These are phyloP conservation scores for Peromyscus aztecus DNA, from an alignment of 2,797 vertebrate genomes.

Conservation along the genomic window DNA sequence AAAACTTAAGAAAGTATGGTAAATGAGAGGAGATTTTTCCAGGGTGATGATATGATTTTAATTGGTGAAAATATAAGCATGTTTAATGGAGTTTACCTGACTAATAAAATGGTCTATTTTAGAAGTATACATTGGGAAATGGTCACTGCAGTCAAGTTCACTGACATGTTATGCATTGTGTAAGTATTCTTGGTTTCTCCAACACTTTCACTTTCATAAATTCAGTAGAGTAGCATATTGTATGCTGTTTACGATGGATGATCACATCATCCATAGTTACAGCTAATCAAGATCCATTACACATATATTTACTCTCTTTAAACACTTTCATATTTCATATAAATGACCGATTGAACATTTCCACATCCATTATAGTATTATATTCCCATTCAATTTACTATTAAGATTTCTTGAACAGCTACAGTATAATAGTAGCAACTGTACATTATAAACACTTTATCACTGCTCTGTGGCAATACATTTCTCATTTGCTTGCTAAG, in stretches of 20 bases:
- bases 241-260: conserved; percentile 60
- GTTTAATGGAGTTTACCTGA: background rate
- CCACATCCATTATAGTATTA: conserved; percentile 74
- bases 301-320: conserved; percentile 78
- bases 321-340: conserved; percentile 78
- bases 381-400: conserved; percentile 78
- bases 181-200: conserved; percentile 30
- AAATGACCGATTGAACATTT: conserved; percentile 75
- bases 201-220: conserved; percentile 49
- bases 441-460: conserved; percentile 80
- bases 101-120: background rate
- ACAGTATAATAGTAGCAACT: conserved; percentile 58
- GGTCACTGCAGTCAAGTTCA: background rate
- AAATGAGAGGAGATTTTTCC: conserved; percentile 36
- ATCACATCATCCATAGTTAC: conserved; percentile 63
- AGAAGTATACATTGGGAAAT: background rate
- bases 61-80: conserved; percentile 31
- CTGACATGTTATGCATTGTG: background rate
- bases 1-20: conserved; percentile 2
- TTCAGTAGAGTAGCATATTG: conserved; percentile 52
- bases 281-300: conserved; percentile 80
- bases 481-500: conserved; percentile 77
- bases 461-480: conserved; percentile 67
- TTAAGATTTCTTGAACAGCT: conserved; percentile 74
- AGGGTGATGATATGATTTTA: conserved; percentile 46